Evolutionary conservation across 2,888 invertebrate genomes (phyloP).

Genomic region (Sarcophaga variegata): DNA sequence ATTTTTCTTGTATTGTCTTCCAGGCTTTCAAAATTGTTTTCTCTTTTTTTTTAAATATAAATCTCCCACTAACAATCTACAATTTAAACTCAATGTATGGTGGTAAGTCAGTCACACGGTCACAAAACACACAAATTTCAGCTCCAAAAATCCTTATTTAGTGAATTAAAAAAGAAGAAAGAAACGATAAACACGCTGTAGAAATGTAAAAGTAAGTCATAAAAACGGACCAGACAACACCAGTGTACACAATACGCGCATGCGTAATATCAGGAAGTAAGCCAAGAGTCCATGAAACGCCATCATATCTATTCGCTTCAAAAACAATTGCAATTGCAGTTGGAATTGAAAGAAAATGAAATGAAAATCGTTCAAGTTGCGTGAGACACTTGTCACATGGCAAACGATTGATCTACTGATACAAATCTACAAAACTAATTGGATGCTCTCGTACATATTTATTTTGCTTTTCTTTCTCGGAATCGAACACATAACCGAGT

Average conservation of each 20-base stretch:
- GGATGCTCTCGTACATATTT: slow-evolving; percentile 29
- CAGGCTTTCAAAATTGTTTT: too few relatives aligned
- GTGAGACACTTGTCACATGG: slow-evolving; percentile 66
- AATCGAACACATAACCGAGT: slow-evolving; percentile 9
- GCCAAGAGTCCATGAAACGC: slow-evolving; percentile 3
- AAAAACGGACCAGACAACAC: background rate
- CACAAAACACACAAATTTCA: slow-evolving; percentile 3
- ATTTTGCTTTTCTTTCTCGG: slow-evolving; percentile 8
- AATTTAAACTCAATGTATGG: background rate
- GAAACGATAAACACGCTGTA: background rate
- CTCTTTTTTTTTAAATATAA: background rate
- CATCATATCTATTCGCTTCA: slow-evolving; percentile 8
- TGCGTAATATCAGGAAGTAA: slow-evolving; percentile 59
- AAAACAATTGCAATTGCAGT: slow-evolving; percentile 4
- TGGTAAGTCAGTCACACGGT: background rate
- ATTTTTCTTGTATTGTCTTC: background rate
- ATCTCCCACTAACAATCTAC: background rate
- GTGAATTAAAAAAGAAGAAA: background rate
- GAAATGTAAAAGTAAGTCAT: slow-evolving; percentile 15
- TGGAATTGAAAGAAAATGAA: background rate
- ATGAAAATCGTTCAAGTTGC: slow-evolving; percentile 53
- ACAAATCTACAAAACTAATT: slow-evolving; percentile 64
- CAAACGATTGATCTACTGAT: slow-evolving; percentile 58
- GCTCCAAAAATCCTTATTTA: slow-evolving; percentile 33
- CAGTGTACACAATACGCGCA: background rate